These are phyloP conservation scores for Epinotia bilunana DNA, from an alignment of 2,888 invertebrate species.

Conservation along the genomic window DNA sequence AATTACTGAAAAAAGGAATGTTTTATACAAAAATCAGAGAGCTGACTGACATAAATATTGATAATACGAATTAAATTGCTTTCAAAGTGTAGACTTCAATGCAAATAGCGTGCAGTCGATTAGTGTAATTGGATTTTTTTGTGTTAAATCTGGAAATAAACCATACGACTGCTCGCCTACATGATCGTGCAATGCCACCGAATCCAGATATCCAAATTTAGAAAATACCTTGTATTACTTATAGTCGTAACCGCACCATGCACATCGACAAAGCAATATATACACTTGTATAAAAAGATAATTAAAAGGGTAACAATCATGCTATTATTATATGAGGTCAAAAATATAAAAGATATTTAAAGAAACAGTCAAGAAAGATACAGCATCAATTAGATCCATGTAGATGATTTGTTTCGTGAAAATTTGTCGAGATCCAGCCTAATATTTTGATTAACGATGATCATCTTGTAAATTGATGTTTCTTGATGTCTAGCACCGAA, in stretches of 20 bases:
- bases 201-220: constrained; percentile 63
- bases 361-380: constrained; percentile 60
- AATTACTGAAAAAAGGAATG: constrained; percentile 38
- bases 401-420: constrained; percentile 56
- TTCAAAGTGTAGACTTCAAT: constrained; percentile 79
- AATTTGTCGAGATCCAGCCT: constrained; percentile 52
- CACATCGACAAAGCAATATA: constrained; percentile 73
- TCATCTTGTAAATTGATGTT: constrained; percentile 47
- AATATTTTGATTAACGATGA: constrained; percentile 56
- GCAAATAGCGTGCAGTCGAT: constrained; percentile 74
- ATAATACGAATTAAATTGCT: constrained; percentile 49
- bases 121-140: constrained; percentile 50
- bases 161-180: constrained; percentile 72
- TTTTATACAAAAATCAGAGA: constrained; percentile 31
- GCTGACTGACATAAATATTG: constrained; percentile 12
- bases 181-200: constrained; percentile 73
- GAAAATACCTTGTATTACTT: constrained; percentile 61
- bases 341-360: constrained; percentile 59
- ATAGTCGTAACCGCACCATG: constrained; percentile 74
- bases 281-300: constrained; percentile 50
- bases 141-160: constrained; percentile 49
- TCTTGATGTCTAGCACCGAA: constrained; percentile 57
- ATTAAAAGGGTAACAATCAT: constrained; percentile 64
- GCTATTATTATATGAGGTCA: constrained; percentile 82
- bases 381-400: constrained; percentile 59